These are phyloP conservation scores for Bombus fervidus DNA, from an alignment of 1,140 invertebrate genomes.

Conservation along the genomic window DNA sequence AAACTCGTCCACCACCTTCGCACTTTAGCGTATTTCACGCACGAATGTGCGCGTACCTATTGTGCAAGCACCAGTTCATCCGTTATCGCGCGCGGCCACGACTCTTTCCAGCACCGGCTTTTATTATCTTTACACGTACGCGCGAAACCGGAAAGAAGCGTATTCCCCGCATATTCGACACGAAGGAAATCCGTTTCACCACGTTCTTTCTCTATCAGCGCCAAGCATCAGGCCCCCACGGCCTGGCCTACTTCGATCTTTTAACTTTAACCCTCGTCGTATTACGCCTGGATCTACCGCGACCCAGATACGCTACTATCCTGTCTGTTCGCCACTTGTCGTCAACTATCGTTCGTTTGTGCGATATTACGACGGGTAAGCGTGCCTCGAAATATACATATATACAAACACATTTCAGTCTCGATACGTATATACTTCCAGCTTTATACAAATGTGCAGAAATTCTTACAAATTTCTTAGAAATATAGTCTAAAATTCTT, in stretches of 20 bases:
- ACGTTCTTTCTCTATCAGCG: neutral
- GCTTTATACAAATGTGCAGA: too few species aligned
- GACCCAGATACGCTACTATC: neutral
- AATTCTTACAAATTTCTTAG: too few species aligned
- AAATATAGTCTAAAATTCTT: too few species aligned
- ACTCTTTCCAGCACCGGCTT: neutral
- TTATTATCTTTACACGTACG: constrained; percentile 5
- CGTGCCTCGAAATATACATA: too few species aligned
- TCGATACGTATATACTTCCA: too few species aligned
- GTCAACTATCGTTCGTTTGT: neutral
- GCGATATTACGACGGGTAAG: neutral
- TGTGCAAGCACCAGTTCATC: constrained; percentile 18
- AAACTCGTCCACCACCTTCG: constrained; percentile 29
- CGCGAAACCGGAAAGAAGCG: constrained; percentile 18
- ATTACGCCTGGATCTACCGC: neutral
- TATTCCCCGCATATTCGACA: constrained; percentile 18
- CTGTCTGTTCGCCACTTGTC: neutral
- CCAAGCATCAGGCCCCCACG: neutral
- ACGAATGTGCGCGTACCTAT: constrained; percentile 12
- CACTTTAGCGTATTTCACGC: constrained; percentile 24
- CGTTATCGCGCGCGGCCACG: constrained; percentile 17
- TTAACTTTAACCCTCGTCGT: constrained; percentile 2
- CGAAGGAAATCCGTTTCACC: neutral
- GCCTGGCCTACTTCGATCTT: constrained; percentile 14
- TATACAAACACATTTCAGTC: too few species aligned